Evolutionary conservation across 92 coral and sea anemone species (phyloP), one percentile per base, ranked within the genome.

Genomic region (Zoanthus solanderi): DNA sequence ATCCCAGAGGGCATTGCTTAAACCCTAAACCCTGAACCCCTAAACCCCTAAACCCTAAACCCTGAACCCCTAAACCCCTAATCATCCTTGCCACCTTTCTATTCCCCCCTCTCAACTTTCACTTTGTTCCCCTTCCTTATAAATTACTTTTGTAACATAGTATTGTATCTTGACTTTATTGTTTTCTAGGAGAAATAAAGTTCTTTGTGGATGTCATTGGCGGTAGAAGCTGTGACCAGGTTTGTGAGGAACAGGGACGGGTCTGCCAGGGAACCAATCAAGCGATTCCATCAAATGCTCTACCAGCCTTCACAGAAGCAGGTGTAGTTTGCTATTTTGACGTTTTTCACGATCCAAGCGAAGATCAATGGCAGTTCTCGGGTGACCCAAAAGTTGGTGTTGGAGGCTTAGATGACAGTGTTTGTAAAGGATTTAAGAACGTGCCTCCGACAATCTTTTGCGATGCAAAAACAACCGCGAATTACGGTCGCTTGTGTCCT

Each of bases 181-280:
- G 50, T 46, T 75, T 75, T 0, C 0, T 46, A 81, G 75, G 63
- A 23, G 74, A 2, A 12, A 81, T 50, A 46, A 47, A 48, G 85
- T 81, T 18, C n/a, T 13, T 65, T 28, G 85, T 68, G 45, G 85
- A 81, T 52, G 5, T 46, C 5, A 44, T 31, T 16, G 85, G 85
- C 16, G 85, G 85, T 12, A 81, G 34, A 34, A 81, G 47, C 18
- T 81, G 85, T 28, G 47, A 28, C 60, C 46, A 81, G 44, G 85
- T 81, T 6, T 81, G 85, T 15, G 60, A 46, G 16, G 75, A 32
- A 11, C 60, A 66, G 75, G 85, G 76, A 5, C 29, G 66, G 5
- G 85, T 47, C 44, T 81, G 85, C 23, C n/a, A 14, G 58, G 60
- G 44, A 2, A 81, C 28, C 53, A 63, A 81, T n/a, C 85, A 81